Evolutionary conservation across 2,113 vertebrate species (phyloP).

Genomic region (Aegotheles bennettii): DNA sequence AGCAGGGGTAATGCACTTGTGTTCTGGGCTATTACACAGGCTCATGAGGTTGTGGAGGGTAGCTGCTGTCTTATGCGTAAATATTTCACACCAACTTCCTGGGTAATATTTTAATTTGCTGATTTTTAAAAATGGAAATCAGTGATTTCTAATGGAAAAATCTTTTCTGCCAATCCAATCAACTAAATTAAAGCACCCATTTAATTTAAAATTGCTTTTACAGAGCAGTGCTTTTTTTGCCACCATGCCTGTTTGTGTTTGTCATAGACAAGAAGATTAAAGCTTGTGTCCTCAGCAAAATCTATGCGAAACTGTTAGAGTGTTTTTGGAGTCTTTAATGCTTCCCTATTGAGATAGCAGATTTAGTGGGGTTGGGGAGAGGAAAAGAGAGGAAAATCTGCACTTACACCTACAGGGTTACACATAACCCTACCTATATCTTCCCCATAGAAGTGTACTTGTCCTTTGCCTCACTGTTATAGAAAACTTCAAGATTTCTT

Average conservation of each 20-base stretch:
- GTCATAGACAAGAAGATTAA: neutral
- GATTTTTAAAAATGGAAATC: neutral
- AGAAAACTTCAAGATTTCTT: neutral
- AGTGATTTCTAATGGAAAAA: neutral
- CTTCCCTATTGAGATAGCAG: neutral
- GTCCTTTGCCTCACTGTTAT: neutral
- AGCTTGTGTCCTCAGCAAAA: neutral
- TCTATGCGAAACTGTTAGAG: neutral
- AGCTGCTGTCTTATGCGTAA: neutral
- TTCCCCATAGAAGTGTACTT: neutral
- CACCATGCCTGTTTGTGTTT: neutral
- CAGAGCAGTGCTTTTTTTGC: neutral
- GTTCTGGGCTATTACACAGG: constrained; percentile 21
- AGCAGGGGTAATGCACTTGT: neutral
- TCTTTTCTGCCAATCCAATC: neutral
- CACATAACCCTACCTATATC: neutral
- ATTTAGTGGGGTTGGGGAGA: neutral
- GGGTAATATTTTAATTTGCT: neutral
- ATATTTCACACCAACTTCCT: neutral
- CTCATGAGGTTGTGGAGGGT: neutral
- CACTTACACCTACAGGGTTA: neutral
- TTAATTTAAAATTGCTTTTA: constrained; percentile 5
- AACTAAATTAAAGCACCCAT: neutral
- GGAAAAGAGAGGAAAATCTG: neutral
- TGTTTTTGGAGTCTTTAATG: neutral